Evolutionary conservation across 2,113 vertebrate genomes (phyloP).

Genomic region (Laticauda laticaudata): DNA sequence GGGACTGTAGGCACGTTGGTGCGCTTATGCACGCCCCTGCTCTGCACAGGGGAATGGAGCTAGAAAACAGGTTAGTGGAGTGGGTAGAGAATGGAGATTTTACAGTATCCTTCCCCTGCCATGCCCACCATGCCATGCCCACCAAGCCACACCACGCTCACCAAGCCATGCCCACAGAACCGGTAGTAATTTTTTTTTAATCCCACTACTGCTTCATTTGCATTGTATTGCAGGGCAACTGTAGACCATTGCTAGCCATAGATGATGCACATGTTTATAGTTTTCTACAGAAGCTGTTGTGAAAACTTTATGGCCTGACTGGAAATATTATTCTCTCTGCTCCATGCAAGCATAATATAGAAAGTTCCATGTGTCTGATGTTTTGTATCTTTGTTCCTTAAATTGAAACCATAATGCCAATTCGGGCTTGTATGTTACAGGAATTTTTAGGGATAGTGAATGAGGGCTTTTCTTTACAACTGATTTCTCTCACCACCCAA

Average conservation of each 20-base stretch:
- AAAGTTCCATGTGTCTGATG: background rate
- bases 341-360: background rate
- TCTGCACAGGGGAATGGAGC: no score
- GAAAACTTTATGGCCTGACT: background rate
- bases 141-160: no score
- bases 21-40: no score
- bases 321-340: background rate
- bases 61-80: no score
- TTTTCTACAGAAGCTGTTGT: background rate
- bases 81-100: no score
- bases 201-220: background rate
- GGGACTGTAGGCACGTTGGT: no score
- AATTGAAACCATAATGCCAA: background rate
- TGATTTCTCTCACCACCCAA: background rate
- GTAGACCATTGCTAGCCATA: background rate
- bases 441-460: background rate
- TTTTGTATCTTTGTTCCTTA: background rate
- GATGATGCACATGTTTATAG: background rate
- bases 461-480: background rate
- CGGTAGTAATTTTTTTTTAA: no score
- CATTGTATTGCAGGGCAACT: background rate
- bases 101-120: no score
- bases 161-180: no score
- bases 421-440: background rate
- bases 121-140: no score